Conservation (phyloP, 2,888 invertebrate genomes). For the Xanthorhoe designata region DNA sequence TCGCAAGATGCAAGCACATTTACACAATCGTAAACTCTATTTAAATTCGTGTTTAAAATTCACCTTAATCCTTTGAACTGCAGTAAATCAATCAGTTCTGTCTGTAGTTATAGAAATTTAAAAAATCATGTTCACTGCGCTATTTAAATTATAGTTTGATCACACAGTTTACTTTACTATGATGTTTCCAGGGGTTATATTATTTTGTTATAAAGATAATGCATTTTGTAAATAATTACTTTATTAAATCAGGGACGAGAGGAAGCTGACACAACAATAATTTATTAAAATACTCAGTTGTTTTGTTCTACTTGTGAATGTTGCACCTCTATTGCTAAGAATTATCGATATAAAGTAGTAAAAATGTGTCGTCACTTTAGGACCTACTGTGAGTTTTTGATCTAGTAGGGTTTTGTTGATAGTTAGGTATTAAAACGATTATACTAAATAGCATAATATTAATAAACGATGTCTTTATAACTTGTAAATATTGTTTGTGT, state of each 20-base stretch:
- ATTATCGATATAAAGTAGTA: slow-evolving; percentile 77
- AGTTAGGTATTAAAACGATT: slow-evolving; percentile 73
- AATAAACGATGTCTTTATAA: slow-evolving; percentile 67
- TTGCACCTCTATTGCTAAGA: slow-evolving; percentile 81
- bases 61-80: slow-evolving; percentile 13
- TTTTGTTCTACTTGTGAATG: slow-evolving; percentile 80
- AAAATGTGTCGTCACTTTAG: slow-evolving; percentile 80
- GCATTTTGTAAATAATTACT: slow-evolving; percentile 83
- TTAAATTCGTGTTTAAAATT: slow-evolving; percentile 25
- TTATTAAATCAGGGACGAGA: slow-evolving; percentile 62
- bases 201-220: slow-evolving; percentile 66
- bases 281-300: slow-evolving; percentile 83
- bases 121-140: slow-evolving; percentile 14
- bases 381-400: slow-evolving; percentile 76
- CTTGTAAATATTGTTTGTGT: slow-evolving; percentile 83
- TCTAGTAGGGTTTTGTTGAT: slow-evolving; percentile 80
- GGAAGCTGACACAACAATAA: slow-evolving; percentile 69
- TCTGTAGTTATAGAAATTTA: slow-evolving; percentile 13
- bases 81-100: slow-evolving; percentile 12
- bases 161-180: slow-evolving; percentile 1
- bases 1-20: slow-evolving; percentile 21
- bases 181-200: slow-evolving; percentile 29
- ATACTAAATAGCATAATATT: slow-evolving; percentile 73
- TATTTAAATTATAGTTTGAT: slow-evolving; percentile 13
- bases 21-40: slow-evolving; percentile 19